phyloP scores from a whole-genome alignment of 1,140 invertebrate genomes.

The Danaus plexippus region DNA sequence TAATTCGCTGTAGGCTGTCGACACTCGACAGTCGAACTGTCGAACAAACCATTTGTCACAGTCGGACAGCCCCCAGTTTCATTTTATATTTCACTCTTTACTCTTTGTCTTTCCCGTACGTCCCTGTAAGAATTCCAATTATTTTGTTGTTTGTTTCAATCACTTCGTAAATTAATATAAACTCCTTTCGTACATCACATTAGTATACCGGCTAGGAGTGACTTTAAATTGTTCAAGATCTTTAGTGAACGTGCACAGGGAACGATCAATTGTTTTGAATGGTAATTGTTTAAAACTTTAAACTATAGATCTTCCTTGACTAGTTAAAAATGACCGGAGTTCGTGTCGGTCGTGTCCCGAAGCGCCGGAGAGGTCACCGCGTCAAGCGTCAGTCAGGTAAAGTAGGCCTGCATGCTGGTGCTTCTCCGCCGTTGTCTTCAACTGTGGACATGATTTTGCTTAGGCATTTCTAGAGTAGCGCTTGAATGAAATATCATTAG shows the following conservation, averaged over 20 bases:
- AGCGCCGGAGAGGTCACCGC: slow-evolving; percentile 48
- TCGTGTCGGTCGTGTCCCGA: slow-evolving; percentile 50
- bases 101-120: slow-evolving; percentile 13
- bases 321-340: slow-evolving; percentile 52
- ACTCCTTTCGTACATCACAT: too few species aligned
- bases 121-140: slow-evolving; percentile 4
- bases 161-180: slow-evolving; percentile 13
- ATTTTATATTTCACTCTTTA: slow-evolving; percentile 9
- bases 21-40: too few species aligned
- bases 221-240: too few species aligned
- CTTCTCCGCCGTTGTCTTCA: slow-evolving; percentile 33
- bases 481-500: slow-evolving; percentile 33
- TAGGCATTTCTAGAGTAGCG: slow-evolving; percentile 42
- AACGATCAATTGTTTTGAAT: slow-evolving; percentile 25
- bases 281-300: slow-evolving; percentile 27
- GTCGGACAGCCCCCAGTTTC: too few species aligned
- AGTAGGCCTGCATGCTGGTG: slow-evolving; percentile 44
- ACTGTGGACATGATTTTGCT: slow-evolving; percentile 44
- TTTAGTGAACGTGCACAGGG: slow-evolving; percentile 44
- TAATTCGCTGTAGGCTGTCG: too few species aligned
- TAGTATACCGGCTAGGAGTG: too few species aligned
- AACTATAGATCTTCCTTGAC: slow-evolving; percentile 9
- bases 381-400: slow-evolving; percentile 58
- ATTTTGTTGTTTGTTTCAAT: slow-evolving; percentile 15
- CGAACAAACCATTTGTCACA: too few species aligned